Conservation (phyloP, 2,888 invertebrate genomes). For the Hypselothyrea guttata region DNA sequence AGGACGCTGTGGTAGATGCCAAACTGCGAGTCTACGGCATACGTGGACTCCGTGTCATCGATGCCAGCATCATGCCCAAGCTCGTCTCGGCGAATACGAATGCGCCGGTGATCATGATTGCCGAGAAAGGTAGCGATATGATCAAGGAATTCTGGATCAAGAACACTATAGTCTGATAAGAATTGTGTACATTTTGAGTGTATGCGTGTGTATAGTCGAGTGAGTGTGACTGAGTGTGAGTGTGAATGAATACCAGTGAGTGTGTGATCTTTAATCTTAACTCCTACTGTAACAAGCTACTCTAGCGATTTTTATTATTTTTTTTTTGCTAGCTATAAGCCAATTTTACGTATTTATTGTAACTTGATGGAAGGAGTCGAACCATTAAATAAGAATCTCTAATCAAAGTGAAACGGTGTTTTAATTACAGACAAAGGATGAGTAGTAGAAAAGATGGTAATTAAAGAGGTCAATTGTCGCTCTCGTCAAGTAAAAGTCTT, state of each 20-base stretch:
- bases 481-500: too few species aligned
- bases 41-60: constrained; percentile 90
- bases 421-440: too few species aligned
- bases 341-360: constrained; percentile 44
- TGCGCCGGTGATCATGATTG: constrained; percentile 94
- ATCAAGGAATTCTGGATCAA: constrained; percentile 92
- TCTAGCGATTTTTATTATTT: not conserved
- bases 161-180: constrained; percentile 80
- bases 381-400: constrained; percentile 43
- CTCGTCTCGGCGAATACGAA: constrained; percentile 93
- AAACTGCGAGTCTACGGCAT: constrained; percentile 91
- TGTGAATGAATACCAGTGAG: constrained; percentile 8
- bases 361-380: constrained; percentile 22
- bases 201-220: not conserved
- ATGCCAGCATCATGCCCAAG: constrained; percentile 94
- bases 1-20: constrained; percentile 91
- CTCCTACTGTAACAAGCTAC: constrained; percentile 1
- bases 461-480: too few species aligned
- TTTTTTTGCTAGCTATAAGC: constrained; percentile 47
- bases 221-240: not conserved
- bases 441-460: too few species aligned
- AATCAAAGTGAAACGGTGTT: not conserved
- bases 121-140: constrained; percentile 93
- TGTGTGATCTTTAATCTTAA: constrained; percentile 5
- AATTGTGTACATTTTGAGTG: not conserved